Evolutionary conservation across 2,888 invertebrate species (phyloP), one percentile per base, ranked within the genome.

Genomic region (Neoaliturus tenellus): DNA sequence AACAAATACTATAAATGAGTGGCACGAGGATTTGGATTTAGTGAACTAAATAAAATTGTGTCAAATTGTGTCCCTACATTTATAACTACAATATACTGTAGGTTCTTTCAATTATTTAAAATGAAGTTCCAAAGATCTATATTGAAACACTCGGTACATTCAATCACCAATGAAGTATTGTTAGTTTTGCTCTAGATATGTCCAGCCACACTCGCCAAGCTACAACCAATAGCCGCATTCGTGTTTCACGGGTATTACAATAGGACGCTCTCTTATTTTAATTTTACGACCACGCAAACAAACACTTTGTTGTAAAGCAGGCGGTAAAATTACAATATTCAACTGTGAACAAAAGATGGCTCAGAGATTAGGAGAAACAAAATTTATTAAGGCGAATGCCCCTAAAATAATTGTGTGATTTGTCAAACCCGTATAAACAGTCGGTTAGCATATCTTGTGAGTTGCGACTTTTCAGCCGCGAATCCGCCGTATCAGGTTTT

Each of bases 201-300:
- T n/a, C n/a, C n/a, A n/a, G n/a, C n/a, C n/a, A n/a, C n/a, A n/a
- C n/a, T n/a, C n/a, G n/a, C n/a, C n/a, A n/a, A n/a, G n/a, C n/a
- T n/a, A n/a, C n/a, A n/a, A n/a, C n/a, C n/a, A n/a, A n/a, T n/a
- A n/a, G n/a, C n/a, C n/a, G n/a, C n/a, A n/a, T 62, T 28, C 62
- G 62, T 62, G 62, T 31, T 3, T 4, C 17, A 14, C 8, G 25
- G 62, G 25, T 17, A 14, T 62, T 28, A 55, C 28, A 28, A 17
- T 14, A 31, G 28, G 62, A 62, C 62, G 31, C 62, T 62, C 28
- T 17, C 62, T 28, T 23, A 31, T 62, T 62, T 62, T 62, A 62
- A 62, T 62, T 62, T 62, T 31, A 62, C n/a, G 62, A 28, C 62
- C 62, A 62, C 28, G 62, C 62, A 12, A 62, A 62, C 25, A 62